phyloP scores from a whole-genome alignment of 2,113 vertebrate species.

The rat (Rattus norvegicus) region DNA sequence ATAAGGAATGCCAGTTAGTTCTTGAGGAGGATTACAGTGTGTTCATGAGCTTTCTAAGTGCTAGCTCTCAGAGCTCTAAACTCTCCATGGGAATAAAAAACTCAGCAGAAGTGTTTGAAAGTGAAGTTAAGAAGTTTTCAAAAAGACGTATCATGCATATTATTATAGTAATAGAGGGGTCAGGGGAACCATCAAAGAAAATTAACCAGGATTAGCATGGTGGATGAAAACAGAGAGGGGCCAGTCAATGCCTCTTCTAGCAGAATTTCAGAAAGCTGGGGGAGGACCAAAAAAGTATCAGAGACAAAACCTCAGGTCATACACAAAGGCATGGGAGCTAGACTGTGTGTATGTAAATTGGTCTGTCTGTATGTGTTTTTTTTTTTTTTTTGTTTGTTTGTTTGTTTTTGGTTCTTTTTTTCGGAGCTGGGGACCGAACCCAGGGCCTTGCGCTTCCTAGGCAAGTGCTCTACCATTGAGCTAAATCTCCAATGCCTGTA shows the following conservation, averaged over 20 bases:
- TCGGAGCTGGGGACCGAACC: too few species aligned
- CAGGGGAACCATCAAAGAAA: not conserved
- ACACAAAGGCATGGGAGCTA: not conserved
- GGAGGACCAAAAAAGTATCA: not conserved
- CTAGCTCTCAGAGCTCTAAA: conserved; percentile 44
- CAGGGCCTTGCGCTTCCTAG: too few species aligned
- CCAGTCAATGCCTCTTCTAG: not conserved
- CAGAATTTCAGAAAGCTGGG: conserved; percentile 32
- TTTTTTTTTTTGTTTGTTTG: not conserved
- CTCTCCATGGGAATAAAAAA: conserved; percentile 25
- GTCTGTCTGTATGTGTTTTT: not conserved
- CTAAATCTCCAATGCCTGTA: too few species aligned
- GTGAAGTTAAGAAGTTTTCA: conserved; percentile 46
- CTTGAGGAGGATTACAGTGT: conserved; percentile 56
- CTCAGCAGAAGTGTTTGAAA: conserved; percentile 51
- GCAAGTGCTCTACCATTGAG: too few species aligned
- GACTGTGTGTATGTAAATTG: not conserved
- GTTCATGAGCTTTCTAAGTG: conserved; percentile 35
- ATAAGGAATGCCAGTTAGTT: conserved; percentile 58
- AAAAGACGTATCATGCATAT: conserved; percentile 17
- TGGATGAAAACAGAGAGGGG: not conserved
- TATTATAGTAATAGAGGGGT: not conserved
- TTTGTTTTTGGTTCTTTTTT: too few species aligned
- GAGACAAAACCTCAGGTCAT: not conserved
- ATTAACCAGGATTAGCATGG: not conserved